phyloP scores from a whole-genome alignment of 1,140 invertebrate species.

The Doryteuthis pealeii region DNA sequence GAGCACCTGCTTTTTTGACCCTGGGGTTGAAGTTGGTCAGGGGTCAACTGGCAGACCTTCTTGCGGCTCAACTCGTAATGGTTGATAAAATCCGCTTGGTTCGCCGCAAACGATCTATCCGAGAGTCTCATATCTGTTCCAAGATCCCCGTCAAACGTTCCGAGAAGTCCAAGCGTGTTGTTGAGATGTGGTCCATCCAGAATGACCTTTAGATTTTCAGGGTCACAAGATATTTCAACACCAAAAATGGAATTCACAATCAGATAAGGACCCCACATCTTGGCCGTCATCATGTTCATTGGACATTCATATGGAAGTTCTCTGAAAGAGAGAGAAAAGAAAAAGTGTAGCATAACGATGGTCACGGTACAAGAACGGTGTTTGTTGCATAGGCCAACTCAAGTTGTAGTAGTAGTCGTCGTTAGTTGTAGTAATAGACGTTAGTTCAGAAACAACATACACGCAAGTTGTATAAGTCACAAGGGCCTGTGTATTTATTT shows the following conservation, averaged over 20 bases:
- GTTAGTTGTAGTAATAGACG: too few relatives aligned
- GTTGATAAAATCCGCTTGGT: neutral
- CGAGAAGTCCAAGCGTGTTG: neutral
- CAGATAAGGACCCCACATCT: neutral
- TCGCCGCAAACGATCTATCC: neutral
- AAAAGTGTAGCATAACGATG: too few relatives aligned
- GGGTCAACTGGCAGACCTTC: neutral
- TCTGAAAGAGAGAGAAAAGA: neutral
- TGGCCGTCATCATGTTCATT: neutral
- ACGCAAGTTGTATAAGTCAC: too few relatives aligned
- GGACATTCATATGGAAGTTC: conserved; percentile 7
- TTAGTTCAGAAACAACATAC: too few relatives aligned
- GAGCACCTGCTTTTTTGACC: neutral
- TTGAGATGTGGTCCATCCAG: neutral
- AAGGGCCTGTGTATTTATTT: too few relatives aligned
- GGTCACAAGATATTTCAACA: neutral
- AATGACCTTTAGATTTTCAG: neutral
- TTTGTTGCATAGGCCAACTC: too few relatives aligned
- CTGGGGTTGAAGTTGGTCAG: too few relatives aligned
- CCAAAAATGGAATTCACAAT: neutral
- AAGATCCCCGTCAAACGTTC: neutral
- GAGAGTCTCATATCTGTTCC: conserved; percentile 3
- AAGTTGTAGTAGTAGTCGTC: too few relatives aligned
- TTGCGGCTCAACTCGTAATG: neutral
- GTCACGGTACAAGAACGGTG: too few relatives aligned